Evolutionary conservation across 2,797 vertebrate genomes (phyloP).

Genomic region (Enteromius treurensis): DNA sequence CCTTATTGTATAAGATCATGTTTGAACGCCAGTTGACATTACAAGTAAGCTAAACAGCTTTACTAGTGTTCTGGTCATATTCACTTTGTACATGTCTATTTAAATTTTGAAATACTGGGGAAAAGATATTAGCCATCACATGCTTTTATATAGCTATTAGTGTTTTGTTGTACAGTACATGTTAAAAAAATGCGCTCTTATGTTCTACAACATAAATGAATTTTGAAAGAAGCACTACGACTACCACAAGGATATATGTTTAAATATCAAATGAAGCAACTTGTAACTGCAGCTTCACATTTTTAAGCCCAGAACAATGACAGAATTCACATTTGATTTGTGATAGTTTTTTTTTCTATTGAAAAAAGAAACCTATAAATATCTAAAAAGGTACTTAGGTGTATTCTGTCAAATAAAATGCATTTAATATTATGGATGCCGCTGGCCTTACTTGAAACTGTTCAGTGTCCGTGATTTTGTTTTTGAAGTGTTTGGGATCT

Average conservation of each 20-base stretch:
- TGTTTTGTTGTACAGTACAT: background rate
- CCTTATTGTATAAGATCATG: background rate
- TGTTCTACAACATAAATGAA: background rate
- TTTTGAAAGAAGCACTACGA: background rate
- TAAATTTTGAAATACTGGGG: conserved; percentile 6
- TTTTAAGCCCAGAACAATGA: background rate
- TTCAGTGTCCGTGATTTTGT: conserved; percentile 74
- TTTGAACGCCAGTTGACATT: background rate
- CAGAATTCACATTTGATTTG: background rate
- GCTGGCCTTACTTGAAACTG: conserved; percentile 74
- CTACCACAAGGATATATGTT: background rate
- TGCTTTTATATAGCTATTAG: background rate
- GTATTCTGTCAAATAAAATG: background rate
- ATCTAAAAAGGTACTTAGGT: background rate
- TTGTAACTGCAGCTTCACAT: background rate
- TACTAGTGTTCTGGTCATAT: background rate
- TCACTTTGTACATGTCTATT: background rate
- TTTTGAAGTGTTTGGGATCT: conserved; percentile 74
- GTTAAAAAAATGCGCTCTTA: background rate
- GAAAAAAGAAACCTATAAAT: background rate
- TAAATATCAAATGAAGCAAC: background rate
- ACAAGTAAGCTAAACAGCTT: background rate
- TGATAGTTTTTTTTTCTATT: background rate
- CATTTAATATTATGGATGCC: background rate
- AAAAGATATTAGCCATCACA: background rate